Conservation (phyloP, 2,888 invertebrate genomes). For the Argyresthia albistria region DNA sequence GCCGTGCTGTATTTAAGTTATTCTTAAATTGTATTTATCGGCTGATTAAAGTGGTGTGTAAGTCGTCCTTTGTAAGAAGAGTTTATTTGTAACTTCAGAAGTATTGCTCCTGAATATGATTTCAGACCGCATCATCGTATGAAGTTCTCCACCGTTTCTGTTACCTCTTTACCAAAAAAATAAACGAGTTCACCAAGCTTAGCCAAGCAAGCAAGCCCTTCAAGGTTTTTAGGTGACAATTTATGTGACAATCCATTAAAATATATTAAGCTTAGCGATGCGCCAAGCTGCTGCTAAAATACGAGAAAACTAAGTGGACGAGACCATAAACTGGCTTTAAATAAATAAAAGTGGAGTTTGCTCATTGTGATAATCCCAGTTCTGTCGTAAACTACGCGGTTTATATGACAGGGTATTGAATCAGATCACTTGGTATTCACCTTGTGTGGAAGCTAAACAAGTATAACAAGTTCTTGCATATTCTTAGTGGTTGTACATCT, state of each 20-base stretch:
- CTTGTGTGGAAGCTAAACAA: too few relatives aligned
- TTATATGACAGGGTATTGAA: not conserved
- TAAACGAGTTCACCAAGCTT: conserved; percentile 26
- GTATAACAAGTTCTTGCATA: too few relatives aligned
- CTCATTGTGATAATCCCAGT: conserved; percentile 12
- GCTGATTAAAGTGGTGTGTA: too few relatives aligned
- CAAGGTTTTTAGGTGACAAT: conserved; percentile 38
- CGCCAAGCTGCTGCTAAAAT: conserved; percentile 23
- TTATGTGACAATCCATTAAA: conserved; percentile 41
- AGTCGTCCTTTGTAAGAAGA: too few relatives aligned
- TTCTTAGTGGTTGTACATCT: too few relatives aligned
- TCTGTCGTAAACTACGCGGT: not conserved
- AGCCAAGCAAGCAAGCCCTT: too few relatives aligned
- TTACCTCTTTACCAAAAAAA: too few relatives aligned
- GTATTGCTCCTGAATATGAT: too few relatives aligned
- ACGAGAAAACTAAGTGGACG: conserved; percentile 22
- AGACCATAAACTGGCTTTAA: conserved; percentile 23
- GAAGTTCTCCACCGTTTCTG: conserved; percentile 24
- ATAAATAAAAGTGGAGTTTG: conserved; percentile 29
- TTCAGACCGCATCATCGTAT: too few relatives aligned
- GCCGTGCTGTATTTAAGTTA: too few relatives aligned
- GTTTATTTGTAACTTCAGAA: too few relatives aligned
- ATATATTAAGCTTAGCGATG: conserved; percentile 29
- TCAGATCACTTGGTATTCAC: not conserved
- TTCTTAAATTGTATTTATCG: too few relatives aligned